These are phyloP conservation scores for Hyperopisus bebe DNA, from an alignment of 2,113 vertebrate genomes.

Conservation along the genomic window DNA sequence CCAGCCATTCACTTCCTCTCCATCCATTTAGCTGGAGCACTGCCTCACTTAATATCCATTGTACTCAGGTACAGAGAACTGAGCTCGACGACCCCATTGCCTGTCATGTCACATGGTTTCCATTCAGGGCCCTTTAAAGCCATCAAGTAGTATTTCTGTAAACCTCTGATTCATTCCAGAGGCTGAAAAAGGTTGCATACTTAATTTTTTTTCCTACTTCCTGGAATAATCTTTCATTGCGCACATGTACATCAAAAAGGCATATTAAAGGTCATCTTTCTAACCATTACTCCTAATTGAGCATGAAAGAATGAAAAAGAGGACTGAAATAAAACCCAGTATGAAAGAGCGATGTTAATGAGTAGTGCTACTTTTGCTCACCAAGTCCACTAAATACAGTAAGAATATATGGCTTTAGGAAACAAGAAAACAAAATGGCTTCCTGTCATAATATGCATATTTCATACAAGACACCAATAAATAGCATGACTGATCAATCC, in stretches of 20 bases:
- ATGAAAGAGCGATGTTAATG: conserved; percentile 44
- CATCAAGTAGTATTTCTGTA: conserved; percentile 60
- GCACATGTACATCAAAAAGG: conserved; percentile 38
- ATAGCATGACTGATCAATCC: background rate
- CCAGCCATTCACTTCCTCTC: conserved; percentile 47
- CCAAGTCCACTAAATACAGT: background rate
- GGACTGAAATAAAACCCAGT: conserved; percentile 31
- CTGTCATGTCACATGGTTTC: conserved; percentile 57
- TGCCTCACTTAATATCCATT: conserved; percentile 31
- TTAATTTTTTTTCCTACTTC: conserved; percentile 27
- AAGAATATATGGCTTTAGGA: conserved; percentile 18
- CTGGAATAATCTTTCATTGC: conserved; percentile 43
- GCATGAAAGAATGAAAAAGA: conserved; percentile 48
- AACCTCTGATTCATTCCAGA: conserved; percentile 65
- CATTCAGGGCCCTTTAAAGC: conserved; percentile 61
- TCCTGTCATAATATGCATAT: background rate
- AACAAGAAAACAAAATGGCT: conserved; percentile 33
- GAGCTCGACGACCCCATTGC: conserved; percentile 37
- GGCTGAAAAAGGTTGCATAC: conserved; percentile 36
- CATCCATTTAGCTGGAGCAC: conserved; percentile 45
- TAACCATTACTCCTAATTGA: conserved; percentile 52
- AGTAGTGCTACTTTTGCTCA: conserved; percentile 40
- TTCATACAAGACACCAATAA: background rate
- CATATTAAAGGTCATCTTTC: conserved; percentile 53
- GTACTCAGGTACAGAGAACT: conserved; percentile 16